A percentile compares a stretch with the other conserved stretches of the same genome.
phyloP scores from a whole-genome alignment of 2,113 vertebrate species.

The Pomatorhinus ruficollis region DNA sequence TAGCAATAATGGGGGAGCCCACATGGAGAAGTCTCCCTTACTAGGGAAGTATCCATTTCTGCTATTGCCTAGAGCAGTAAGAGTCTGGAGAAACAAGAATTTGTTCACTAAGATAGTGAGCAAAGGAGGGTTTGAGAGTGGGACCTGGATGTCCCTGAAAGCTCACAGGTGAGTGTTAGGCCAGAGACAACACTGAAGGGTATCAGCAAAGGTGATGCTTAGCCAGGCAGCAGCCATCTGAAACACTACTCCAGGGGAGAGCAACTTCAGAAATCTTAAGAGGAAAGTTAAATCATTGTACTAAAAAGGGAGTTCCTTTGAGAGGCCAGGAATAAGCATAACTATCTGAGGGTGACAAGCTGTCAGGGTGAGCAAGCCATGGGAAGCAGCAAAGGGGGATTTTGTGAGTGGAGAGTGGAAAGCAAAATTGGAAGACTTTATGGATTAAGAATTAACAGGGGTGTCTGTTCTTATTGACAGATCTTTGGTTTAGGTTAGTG shows the following conservation, averaged over 20 bases:
- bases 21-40: neutral
- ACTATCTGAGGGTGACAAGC: neutral
- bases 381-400: neutral
- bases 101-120: neutral
- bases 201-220: neutral
- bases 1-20: neutral
- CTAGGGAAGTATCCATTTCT: neutral
- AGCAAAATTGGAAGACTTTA: neutral
- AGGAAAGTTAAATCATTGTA: neutral
- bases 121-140: neutral
- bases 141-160: neutral
- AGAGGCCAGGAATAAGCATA: rapidly evolving
- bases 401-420: neutral
- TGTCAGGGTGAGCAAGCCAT: neutral
- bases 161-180: neutral
- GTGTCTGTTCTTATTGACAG: rapidly evolving
- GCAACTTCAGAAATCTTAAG: neutral
- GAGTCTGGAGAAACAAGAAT: neutral
- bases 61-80: neutral
- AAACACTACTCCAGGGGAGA: neutral
- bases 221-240: neutral
- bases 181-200: neutral
- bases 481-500: neutral
- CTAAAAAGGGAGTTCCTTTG: neutral
- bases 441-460: neutral